Conservation (phyloP, 2,113 vertebrate genomes). For the Bubalus kerabau region DNA sequence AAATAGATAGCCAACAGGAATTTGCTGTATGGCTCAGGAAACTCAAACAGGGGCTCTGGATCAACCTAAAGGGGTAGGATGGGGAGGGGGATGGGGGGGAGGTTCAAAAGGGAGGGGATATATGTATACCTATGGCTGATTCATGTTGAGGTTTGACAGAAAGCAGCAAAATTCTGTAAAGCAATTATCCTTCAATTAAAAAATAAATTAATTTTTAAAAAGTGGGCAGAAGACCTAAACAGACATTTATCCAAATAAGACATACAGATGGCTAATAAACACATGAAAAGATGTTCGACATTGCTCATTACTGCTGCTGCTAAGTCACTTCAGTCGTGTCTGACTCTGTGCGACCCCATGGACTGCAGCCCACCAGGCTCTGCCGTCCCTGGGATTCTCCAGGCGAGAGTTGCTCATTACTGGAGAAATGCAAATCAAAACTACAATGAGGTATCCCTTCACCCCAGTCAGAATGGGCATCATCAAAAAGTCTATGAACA, state of each 20-base stretch:
- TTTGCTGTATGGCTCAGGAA: not conserved
- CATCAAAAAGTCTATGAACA: not conserved
- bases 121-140: not conserved
- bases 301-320: not conserved
- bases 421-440: not conserved
- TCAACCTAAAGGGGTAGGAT: not conserved
- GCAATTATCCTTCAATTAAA: not conserved
- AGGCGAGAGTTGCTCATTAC: not conserved
- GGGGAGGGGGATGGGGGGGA: rapidly evolving
- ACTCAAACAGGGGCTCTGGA: not conserved
- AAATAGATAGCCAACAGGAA: not conserved
- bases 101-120: not conserved
- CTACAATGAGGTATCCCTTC: not conserved
- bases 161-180: not conserved
- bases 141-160: not conserved
- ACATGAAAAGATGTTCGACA: not conserved
- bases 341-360: too few species aligned
- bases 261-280: not conserved
- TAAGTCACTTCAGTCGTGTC: too few species aligned
- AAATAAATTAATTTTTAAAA: not conserved
- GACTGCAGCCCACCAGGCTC: too few species aligned
- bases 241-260: not conserved
- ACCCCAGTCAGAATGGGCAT: not conserved
- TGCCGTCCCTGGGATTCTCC: too few species aligned
- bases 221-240: not conserved